A percentile compares a stretch with the other conserved stretches of the same genome.
Evolutionary conservation across 2,113 vertebrate species (phyloP).

Genomic region (Leptocoma aspasia): DNA sequence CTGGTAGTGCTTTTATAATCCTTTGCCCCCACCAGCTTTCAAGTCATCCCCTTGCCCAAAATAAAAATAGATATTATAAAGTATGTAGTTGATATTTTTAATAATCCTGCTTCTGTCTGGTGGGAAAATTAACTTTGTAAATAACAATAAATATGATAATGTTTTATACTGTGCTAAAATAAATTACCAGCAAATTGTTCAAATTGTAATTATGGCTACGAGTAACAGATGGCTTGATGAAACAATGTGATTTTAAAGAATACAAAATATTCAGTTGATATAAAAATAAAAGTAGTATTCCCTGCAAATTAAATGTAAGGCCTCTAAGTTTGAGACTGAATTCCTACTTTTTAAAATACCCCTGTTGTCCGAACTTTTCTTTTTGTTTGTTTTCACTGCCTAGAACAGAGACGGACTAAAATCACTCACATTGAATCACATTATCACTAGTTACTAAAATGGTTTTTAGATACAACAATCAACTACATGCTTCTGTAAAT

Average conservation of each 20-base stretch:
- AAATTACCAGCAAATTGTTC: neutral
- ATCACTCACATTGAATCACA: neutral
- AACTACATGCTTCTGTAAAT: neutral
- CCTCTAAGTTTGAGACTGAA: neutral
- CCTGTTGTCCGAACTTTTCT: neutral
- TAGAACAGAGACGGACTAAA: neutral
- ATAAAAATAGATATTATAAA: conserved; percentile 43
- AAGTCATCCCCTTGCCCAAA: conserved; percentile 12
- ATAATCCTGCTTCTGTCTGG: neutral
- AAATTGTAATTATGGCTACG: neutral
- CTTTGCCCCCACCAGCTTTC: conserved; percentile 41
- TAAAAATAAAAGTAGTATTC: neutral
- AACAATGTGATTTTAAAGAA: conserved; percentile 22
- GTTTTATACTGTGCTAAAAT: neutral
- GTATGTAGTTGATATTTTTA: neutral
- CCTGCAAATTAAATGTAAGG: neutral
- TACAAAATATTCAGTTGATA: no score
- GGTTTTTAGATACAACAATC: neutral
- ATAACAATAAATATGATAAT: neutral
- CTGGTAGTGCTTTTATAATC: conserved; percentile 58
- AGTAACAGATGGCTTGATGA: conserved; percentile 6
- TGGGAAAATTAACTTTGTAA: neutral
- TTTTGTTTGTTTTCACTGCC: neutral
- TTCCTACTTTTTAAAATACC: neutral
- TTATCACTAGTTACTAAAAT: neutral